Evolutionary conservation across 2,888 invertebrate genomes (phyloP), one percentile per base, ranked within the genome.

Genomic region (Eurois occulta): DNA sequence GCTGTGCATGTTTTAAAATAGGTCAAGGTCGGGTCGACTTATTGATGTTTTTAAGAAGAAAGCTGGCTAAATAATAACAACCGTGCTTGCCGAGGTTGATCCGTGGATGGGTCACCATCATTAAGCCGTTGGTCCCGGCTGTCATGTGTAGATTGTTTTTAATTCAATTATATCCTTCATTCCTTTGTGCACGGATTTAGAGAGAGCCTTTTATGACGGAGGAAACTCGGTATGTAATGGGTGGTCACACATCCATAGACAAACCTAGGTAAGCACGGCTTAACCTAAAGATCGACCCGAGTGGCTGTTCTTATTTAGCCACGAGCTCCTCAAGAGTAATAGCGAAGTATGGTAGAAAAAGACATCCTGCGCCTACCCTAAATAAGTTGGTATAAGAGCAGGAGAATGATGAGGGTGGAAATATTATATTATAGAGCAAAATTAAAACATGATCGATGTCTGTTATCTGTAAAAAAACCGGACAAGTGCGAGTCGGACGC

Each of bases 191-290:
- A 24, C 16, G 43, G n/a, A n/a, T 70, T 81, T 7, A 21, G 24
- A 3, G 16, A 66, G 28, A 69, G 18, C 81, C 35, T 81, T 81
- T 81, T 81, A 52, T 60, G n/a, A n/a, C n/a, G n/a, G n/a, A n/a
- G n/a, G n/a, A n/a, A n/a, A n/a, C n/a, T n/a, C n/a, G n/a, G n/a
- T n/a, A n/a, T n/a, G n/a, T n/a, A n/a, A n/a, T n/a, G n/a, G n/a
- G n/a, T n/a, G n/a, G n/a, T n/a, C n/a, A n/a, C n/a, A n/a, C n/a
- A n/a, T n/a, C n/a, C n/a, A n/a, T n/a, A n/a, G n/a, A n/a, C n/a
- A n/a, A n/a, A n/a, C n/a, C n/a, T n/a, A n/a, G n/a, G n/a, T n/a
- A n/a, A n/a, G n/a, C n/a, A n/a, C n/a, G n/a, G n/a, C n/a, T n/a
- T n/a, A n/a, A n/a, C n/a, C n/a, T n/a, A n/a, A n/a, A n/a, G n/a